phyloP scores from a whole-genome alignment of 2,888 invertebrate species.

The Anorthoa munda region DNA sequence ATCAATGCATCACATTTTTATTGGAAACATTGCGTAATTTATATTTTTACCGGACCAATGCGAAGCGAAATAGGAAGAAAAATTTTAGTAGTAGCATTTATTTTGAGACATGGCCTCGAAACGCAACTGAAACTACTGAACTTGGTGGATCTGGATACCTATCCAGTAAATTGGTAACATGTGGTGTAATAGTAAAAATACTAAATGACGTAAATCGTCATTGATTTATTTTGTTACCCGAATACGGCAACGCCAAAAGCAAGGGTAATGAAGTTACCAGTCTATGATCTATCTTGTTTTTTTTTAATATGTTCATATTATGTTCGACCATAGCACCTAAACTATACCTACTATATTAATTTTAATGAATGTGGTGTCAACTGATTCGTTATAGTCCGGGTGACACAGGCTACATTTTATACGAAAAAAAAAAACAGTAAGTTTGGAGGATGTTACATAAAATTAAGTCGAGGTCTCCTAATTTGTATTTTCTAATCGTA shows the following conservation, averaged over 20 bases:
- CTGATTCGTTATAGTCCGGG: too few species aligned
- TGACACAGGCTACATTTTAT: too few species aligned
- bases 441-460: too few species aligned
- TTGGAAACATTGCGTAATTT: slow-evolving; percentile 1
- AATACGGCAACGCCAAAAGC: not conserved
- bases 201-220: not conserved
- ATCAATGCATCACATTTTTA: not conserved
- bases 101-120: slow-evolving; percentile 36
- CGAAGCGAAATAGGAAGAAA: slow-evolving; percentile 33
- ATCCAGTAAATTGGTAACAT: not conserved
- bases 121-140: slow-evolving; percentile 1
- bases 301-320: not conserved
- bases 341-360: not conserved
- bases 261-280: too few species aligned
- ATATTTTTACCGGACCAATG: slow-evolving; percentile 42
- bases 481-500: too few species aligned
- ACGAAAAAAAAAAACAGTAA: too few species aligned
- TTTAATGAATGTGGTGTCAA: not conserved
- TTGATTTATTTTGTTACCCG: not conserved
- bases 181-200: slow-evolving; percentile 5
- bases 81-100: slow-evolving; percentile 10
- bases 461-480: too few species aligned
- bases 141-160: not conserved
- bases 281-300: too few species aligned
- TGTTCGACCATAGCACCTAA: not conserved